A percentile compares a stretch with the other conserved stretches of the same genome.
Conservation (phyloP, 1,140 invertebrate species). For the Ditylenchus dipsaci region DNA sequence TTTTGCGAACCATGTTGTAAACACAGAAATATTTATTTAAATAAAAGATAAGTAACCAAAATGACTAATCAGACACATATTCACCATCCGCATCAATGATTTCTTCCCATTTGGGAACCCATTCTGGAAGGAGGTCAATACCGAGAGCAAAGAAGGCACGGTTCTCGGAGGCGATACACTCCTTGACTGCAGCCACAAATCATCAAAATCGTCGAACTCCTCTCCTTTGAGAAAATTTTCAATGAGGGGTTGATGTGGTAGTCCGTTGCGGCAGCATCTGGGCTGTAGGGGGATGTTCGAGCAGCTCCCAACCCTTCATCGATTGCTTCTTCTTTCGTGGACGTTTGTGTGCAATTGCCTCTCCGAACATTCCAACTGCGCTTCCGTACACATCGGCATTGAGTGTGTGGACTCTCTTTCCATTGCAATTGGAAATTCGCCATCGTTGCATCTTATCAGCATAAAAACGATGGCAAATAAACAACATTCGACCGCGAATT, state of each 20-base stretch:
- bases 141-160: no score
- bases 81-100: no score
- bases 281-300: neutral
- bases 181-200: neutral
- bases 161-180: neutral
- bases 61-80: no score
- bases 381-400: neutral
- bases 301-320: neutral
- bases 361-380: neutral
- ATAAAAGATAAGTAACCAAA: no score
- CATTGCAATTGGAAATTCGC: neutral
- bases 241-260: neutral
- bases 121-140: no score
- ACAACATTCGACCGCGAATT: neutral
- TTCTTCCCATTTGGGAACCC: no score
- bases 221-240: slow-evolving; percentile 4
- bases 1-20: no score
- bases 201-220: neutral
- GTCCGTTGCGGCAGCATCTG: neutral
- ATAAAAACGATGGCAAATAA: neutral
- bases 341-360: neutral
- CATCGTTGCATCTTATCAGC: neutral
- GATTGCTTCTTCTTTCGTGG: neutral
- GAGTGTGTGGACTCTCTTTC: neutral
- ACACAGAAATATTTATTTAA: no score